A percentile compares a stretch with the other conserved stretches of the same genome.
Evolutionary conservation across 2,113 vertebrate species (phyloP).

Genomic region (Meriones unguiculatus): DNA sequence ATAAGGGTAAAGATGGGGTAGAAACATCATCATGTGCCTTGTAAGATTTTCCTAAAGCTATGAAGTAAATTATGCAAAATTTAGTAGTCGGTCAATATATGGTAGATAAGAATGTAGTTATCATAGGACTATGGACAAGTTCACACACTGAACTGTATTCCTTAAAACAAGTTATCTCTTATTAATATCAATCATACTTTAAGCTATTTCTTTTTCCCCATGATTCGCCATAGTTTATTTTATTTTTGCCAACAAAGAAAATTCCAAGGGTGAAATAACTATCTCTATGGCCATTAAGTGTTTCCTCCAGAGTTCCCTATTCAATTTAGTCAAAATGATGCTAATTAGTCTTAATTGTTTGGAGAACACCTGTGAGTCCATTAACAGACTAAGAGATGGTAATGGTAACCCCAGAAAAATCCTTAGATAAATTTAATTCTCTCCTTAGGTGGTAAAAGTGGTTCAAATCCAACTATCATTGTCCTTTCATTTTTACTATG

Average conservation of each 20-base stretch:
- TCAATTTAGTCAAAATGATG: conserved; percentile 65
- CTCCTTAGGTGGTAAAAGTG: conserved; percentile 36
- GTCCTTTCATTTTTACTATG: not conserved
- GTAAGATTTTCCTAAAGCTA: conserved; percentile 20
- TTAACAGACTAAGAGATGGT: conserved; percentile 59
- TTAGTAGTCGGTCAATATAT: not conserved
- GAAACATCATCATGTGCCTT: not conserved
- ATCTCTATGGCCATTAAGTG: conserved; percentile 51
- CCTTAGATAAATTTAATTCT: conserved; percentile 37
- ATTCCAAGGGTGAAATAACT: conserved; percentile 63
- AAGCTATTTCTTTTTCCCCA: not conserved
- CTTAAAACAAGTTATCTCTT: conserved; percentile 3
- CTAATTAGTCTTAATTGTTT: conserved; percentile 69
- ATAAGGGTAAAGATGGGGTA: not conserved
- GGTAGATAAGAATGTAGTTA: not conserved
- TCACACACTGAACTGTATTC: not conserved
- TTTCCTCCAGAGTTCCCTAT: conserved; percentile 50
- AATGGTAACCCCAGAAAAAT: conserved; percentile 49
- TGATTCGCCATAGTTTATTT: not conserved
- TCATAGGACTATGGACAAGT: not conserved
- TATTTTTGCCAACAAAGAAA: conserved; percentile 58
- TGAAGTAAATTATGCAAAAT: not conserved
- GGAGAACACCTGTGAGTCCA: conserved; percentile 55
- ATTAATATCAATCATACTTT: not conserved
- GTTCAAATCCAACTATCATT: conserved; percentile 42